Percentiles rank a stretch among this genome's conserved stretches.
Conservation (phyloP, 2,113 vertebrate species). For the Zootoca vivipara region DNA sequence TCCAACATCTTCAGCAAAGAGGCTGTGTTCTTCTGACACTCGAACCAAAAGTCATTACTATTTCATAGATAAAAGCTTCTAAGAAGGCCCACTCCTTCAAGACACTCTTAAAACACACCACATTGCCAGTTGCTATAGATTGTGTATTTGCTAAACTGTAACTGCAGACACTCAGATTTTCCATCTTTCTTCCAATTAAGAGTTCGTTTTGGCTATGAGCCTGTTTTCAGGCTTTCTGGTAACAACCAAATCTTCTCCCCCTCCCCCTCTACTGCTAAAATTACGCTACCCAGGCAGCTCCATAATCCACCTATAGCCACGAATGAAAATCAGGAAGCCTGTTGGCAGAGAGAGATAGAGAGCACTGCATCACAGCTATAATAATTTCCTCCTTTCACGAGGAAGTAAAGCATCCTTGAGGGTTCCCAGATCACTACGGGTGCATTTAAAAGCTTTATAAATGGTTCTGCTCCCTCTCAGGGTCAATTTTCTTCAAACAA, state of each 20-base stretch:
- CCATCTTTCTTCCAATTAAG: not conserved
- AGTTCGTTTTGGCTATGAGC: not conserved
- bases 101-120: not conserved
- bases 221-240: not conserved
- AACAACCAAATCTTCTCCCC: not conserved
- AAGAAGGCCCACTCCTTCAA: not conserved
- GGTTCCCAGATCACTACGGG: not conserved
- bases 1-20: not conserved
- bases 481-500: constrained; percentile 30
- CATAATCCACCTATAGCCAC: accelerated
- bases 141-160: accelerated
- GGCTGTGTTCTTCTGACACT: not conserved
- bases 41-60: constrained; percentile 29
- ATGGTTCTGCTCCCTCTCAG: constrained; percentile 33
- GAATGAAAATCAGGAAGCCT: accelerated
- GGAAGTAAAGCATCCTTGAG: too few relatives aligned
- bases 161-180: accelerated
- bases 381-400: not conserved
- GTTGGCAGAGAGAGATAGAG: accelerated
- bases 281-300: not conserved
- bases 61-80: constrained; percentile 47
- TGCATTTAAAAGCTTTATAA: constrained; percentile 36
- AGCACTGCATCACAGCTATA: too few relatives aligned
- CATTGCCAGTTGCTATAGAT: not conserved
- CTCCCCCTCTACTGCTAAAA: not conserved